Evolutionary conservation across 2,113 vertebrate species (phyloP), one percentile per base, ranked within the genome.

Genomic region (Dasyurus viverrinus): DNA sequence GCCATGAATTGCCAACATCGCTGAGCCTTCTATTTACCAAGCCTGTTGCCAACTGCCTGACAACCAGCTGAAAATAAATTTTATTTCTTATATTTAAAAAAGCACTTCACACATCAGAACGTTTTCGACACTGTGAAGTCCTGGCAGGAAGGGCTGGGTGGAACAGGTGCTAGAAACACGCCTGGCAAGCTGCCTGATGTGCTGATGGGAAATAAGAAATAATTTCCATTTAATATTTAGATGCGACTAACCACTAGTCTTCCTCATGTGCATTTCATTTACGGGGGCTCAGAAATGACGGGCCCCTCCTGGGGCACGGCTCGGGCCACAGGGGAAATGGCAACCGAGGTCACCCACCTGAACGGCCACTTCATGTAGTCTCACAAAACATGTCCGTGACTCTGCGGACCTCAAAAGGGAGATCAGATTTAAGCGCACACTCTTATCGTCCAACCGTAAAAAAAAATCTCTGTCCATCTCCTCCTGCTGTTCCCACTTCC

Each of bases 11-110:
- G 57, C 10, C 55, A 1, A 30, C 9, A 25, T 27, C 91, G 22
- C 47, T 0, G 1, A 84, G 50, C 30, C 53, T 93, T 90, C 68
- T 60, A 54, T 93, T 68, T 53, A 57, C 93, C 53, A 14, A 0
- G 0, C 96, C 97, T 96, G 95, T 94, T 91, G 95, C 97, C 94
- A 95, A 96, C 95, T 95, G 96, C 97, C 95, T 97, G 96, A 97
- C 97, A 93, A 97, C 95, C 94, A 95, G 95, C 98, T 97, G 95
- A 96, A 97, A 97, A 97, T 97, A 97, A 97, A 96, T 96, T 91
- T 92, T 76, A 42, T 68, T 57, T 94, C 94, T 95, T 2, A 6
- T 93, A 93, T 90, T 93, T 95, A 97, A 95, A 97, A 95, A 95
- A 95, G 95, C 93, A 94, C 55, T 94, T 94, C 8, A 6, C 93